Percentiles rank a stretch among this genome's conserved stretches.
Conservation (phyloP, 2,113 vertebrate species). For the Chionomys nivalis region DNA sequence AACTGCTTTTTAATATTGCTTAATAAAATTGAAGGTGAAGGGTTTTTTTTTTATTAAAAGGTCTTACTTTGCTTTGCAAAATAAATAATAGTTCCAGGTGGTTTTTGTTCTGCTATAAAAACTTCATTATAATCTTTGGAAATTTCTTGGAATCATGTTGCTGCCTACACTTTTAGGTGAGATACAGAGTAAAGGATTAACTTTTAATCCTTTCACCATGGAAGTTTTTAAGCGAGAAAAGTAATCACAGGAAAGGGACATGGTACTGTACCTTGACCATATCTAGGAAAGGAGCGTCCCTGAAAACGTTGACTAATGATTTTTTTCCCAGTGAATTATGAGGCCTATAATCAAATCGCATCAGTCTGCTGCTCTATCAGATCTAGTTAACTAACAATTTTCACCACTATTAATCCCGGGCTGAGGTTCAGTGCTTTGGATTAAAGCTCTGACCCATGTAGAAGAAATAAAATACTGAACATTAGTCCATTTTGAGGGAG, state of each 20-base stretch:
- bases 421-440: constrained; percentile 55
- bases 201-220: background rate
- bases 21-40: constrained; percentile 74
- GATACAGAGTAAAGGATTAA: background rate
- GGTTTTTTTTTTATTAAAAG: constrained; percentile 38
- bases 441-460: constrained; percentile 61
- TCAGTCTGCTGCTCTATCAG: constrained; percentile 47
- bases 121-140: constrained; percentile 59
- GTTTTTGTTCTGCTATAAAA: constrained; percentile 68
- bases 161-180: constrained; percentile 35
- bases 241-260: background rate
- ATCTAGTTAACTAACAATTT: constrained; percentile 64
- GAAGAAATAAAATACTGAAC: constrained; percentile 66
- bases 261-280: constrained; percentile 2
- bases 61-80: constrained; percentile 66
- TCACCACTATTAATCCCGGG: constrained; percentile 63
- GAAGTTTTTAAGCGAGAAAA: constrained; percentile 62
- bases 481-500: constrained; percentile 55
- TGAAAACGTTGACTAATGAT: constrained; percentile 75
- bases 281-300: constrained; percentile 53
- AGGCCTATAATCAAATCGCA: constrained; percentile 61
- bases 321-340: constrained; percentile 74
- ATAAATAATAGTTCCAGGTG: constrained; percentile 63
- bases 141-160: constrained; percentile 32
- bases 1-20: constrained; percentile 74